Evolutionary conservation across 2,113 vertebrate species (phyloP).

Genomic region (Brevimyrus niger): DNA sequence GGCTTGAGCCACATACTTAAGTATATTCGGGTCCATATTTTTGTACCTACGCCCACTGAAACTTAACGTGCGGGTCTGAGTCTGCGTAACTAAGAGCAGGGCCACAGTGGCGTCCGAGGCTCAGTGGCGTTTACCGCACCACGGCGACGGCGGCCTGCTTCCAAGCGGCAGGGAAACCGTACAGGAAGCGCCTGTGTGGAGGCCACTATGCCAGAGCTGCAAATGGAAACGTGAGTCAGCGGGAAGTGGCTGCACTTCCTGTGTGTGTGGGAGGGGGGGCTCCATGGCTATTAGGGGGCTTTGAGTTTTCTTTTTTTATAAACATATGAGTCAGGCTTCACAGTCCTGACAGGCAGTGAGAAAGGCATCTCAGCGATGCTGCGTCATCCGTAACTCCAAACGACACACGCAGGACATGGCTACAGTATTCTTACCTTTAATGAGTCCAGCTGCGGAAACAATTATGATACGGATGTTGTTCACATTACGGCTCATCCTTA

Average conservation of each 20-base stretch:
- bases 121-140: background rate
- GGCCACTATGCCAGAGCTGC: conserved; percentile 32
- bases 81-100: background rate
- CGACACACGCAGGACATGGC: background rate
- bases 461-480: background rate
- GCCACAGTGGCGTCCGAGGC: background rate
- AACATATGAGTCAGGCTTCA: conserved; percentile 13
- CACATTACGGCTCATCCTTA: background rate
- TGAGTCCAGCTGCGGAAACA: background rate
- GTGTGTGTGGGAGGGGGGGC: conserved; percentile 43
- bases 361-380: background rate
- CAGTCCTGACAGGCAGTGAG: background rate
- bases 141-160: background rate
- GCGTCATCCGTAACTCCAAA: background rate
- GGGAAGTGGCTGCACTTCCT: conserved; percentile 54
- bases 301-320: conserved; percentile 15
- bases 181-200: conserved; percentile 33
- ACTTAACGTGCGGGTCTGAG: background rate
- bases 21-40: background rate
- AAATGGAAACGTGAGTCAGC: conserved; percentile 47
- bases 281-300: conserved; percentile 21
- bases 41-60: no score
- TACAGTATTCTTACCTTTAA: background rate
- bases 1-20: background rate
- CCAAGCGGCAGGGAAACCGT: background rate